phyloP scores from a whole-genome alignment of 2,888 invertebrate genomes.

The Ceraclea dissimilis region DNA sequence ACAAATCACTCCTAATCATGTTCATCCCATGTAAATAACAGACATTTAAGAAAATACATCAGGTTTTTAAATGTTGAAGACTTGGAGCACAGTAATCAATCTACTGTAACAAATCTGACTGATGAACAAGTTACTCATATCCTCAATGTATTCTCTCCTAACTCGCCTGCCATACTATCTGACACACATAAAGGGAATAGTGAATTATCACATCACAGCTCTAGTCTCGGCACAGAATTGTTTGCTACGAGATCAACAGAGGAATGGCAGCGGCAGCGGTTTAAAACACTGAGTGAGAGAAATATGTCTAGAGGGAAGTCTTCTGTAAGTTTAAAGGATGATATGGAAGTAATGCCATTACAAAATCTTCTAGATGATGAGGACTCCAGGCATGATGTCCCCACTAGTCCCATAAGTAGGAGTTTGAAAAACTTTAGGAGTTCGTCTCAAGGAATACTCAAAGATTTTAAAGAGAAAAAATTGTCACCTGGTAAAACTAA shows the following conservation, averaged over 20 bases:
- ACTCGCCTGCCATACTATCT: not conserved
- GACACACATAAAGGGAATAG: not conserved
- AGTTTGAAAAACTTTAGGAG: slow-evolving; percentile 56
- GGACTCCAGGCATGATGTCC: slow-evolving; percentile 48
- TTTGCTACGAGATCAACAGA: slow-evolving; percentile 8
- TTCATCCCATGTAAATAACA: slow-evolving; percentile 27
- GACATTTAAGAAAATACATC: slow-evolving; percentile 52
- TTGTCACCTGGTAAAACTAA: slow-evolving; percentile 53
- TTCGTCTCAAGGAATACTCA: slow-evolving; percentile 52
- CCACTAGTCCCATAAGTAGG: slow-evolving; percentile 24
- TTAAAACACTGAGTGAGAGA: slow-evolving; percentile 10
- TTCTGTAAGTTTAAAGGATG: slow-evolving; percentile 28
- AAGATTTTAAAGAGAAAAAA: slow-evolving; percentile 39
- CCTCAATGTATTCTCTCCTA: slow-evolving; percentile 18
- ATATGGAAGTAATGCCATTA: slow-evolving; percentile 34
- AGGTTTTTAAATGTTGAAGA: slow-evolving; percentile 52
- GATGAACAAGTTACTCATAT: slow-evolving; percentile 19
- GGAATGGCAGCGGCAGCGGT: slow-evolving; percentile 9
- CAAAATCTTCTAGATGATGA: slow-evolving; percentile 46
- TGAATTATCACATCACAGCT: slow-evolving; percentile 6
- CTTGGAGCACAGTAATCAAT: slow-evolving; percentile 23
- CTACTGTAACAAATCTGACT: slow-evolving; percentile 14
- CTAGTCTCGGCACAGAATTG: slow-evolving; percentile 8
- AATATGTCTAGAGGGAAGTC: slow-evolving; percentile 8
- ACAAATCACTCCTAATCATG: slow-evolving; percentile 1